Conservation (phyloP, 2,113 vertebrate genomes). For the Columba janthina region DNA sequence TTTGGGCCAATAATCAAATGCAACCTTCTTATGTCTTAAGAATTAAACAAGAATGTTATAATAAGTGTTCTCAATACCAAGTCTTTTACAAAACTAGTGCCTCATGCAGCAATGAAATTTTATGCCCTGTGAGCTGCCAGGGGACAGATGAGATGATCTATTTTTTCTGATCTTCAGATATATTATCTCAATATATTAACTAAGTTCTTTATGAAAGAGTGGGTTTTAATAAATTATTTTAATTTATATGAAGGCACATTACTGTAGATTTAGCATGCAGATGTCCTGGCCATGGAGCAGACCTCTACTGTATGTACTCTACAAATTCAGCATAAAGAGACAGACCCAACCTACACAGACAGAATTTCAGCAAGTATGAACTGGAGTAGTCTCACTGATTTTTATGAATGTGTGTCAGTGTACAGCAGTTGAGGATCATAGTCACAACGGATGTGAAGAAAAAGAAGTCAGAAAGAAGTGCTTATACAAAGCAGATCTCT, state of each 20-base stretch:
- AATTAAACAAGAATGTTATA: background rate
- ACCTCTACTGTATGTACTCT: background rate
- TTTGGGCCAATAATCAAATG: background rate
- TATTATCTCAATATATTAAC: background rate
- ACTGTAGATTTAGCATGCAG: background rate
- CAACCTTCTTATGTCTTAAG: background rate
- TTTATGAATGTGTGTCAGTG: background rate
- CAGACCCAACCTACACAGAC: background rate
- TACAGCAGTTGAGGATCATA: background rate
- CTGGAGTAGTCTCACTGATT: background rate
- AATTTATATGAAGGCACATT: background rate
- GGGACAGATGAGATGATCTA: background rate
- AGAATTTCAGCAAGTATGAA: background rate
- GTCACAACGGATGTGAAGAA: background rate
- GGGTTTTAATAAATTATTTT: background rate
- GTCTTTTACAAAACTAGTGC: background rate
- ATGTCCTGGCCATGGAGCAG: background rate
- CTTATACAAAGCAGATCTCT: background rate
- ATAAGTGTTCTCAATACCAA: background rate
- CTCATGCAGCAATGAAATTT: background rate
- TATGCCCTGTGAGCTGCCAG: background rate
- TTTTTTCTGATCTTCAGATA: background rate
- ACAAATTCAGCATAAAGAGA: background rate
- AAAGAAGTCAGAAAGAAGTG: background rate
- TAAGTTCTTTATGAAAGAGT: background rate